phyloP scores from a whole-genome alignment of 2,888 invertebrate species.

The Eupithecia centaureata region DNA sequence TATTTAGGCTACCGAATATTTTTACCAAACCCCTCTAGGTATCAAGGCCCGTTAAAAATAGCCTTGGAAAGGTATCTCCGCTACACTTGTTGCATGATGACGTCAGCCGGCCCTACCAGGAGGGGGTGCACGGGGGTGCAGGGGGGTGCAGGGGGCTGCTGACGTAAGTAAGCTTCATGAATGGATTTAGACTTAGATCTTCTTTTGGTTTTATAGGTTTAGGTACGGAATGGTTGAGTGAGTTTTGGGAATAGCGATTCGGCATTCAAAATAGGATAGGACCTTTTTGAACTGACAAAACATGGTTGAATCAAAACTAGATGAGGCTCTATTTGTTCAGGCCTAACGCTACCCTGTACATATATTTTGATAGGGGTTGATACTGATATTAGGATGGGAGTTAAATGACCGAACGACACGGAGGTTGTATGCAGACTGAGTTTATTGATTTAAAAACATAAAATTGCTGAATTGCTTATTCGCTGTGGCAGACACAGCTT shows the following conservation, averaged over 20 bases:
- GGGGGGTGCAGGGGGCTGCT: slow-evolving; percentile 67
- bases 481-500: no score
- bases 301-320: no score
- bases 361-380: no score
- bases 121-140: slow-evolving; percentile 59
- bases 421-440: no score
- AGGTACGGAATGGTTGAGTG: not conserved
- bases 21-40: not conserved
- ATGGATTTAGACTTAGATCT: slow-evolving; percentile 69
- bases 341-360: no score
- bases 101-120: slow-evolving; percentile 69
- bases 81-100: slow-evolving; percentile 81
- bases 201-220: slow-evolving; percentile 41
- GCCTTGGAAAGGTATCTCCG: slow-evolving; percentile 48
- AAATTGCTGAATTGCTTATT: no score
- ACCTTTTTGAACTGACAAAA: not conserved
- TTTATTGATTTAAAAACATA: no score
- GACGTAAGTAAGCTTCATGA: slow-evolving; percentile 79
- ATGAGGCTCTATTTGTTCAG: no score
- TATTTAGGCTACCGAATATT: not conserved
- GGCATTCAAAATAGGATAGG: not conserved
- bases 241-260: not conserved
- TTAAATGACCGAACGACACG: no score
- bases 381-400: no score
- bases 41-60: slow-evolving; percentile 67